Evolutionary conservation across 2,888 invertebrate species (phyloP), one percentile per base, ranked within the genome.

Genomic region (Mesochorus sp.): DNA sequence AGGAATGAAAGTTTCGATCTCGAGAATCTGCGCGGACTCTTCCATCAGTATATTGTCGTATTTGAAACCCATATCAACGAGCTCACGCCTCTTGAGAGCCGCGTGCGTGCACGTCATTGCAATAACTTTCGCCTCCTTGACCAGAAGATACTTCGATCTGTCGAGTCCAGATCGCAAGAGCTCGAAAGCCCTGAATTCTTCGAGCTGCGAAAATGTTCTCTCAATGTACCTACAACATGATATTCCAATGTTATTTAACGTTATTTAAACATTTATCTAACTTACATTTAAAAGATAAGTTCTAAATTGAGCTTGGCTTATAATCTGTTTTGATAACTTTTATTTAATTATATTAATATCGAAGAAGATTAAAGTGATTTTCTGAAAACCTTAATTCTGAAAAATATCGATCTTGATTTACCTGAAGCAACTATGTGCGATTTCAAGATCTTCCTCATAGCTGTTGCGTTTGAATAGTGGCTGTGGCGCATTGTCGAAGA

Each of bases 31-130:
- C 0, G 99, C 99, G 0, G 99, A 95, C 91, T 99, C 99, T 92
- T 99, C 99, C 99, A 99, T 99, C 3, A 99, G 92, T 74, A 99
- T 99, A 91, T 99, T 99, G 92, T 99, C 99, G 92, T 99, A 99
- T 92, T 97, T 97, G 91, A 98, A 98, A 49, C 97, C 97, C 91
- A 98, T 95, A 88, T 97, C 97, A 0, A 99, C 99, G 2, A 99
- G 93, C 91, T 99, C 99, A 62, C 97, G 96, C 26, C 99, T 93
- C 89, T 99, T 98, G 8, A 99, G 93, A 0, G 99, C 99, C 0
- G 99, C 99, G 91, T 99, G 99, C 0, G 99, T 99, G 92, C 99
- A 99, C 0, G 99, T 99, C 99, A 99, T 99, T 0, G 99, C 99
- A 84, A 99, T 99, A 68, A 99, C 98, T 92, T 99, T 99, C 0